Evolutionary conservation across 2,113 vertebrate genomes (phyloP), one percentile per base, ranked within the genome.

Genomic region (Spea bombifrons): DNA sequence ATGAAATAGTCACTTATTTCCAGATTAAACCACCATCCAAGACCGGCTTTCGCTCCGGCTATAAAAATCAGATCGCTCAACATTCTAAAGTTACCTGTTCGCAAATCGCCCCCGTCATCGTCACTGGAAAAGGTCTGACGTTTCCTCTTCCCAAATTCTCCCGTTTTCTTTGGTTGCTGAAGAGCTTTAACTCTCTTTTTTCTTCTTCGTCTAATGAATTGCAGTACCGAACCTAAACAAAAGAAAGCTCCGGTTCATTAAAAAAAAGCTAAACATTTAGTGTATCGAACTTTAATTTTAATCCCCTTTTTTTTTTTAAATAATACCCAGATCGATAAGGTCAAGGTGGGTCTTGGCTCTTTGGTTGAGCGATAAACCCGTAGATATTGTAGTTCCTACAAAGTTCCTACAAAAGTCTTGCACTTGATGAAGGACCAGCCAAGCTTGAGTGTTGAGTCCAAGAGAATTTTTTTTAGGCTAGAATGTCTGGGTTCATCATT

Each of bases 171-270:
- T 98, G 97, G 86, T 93, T 96, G 83, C 97, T 99, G 91, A 99
- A 99, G 66, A 99, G 94, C 86, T 98, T 98, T 69, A 99, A 94
- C 84, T 99, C 97, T 75, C 96, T 90, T 87, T 98, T 99, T 86
- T 99, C 97, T 65, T 99, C 97, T 4, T 99, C 96, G 9, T 99
- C 97, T 91, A 99, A 83, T 0, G 95, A 92, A 85, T 96, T 98
- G 82, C 97, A 99, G 48, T 99, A 99, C 52, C 96, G 96, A 3
- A 99, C 95, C 97, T 99, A 75, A 45, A 78, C 53, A 59, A 12
- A 59, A 13, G 10, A 13, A 30, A 30, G 30, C 30, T 30, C 30
- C 1, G 30, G 30, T 30, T 30, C 30, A 30, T 1, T 30, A 30
- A 30, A 30, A 66, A 52, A 75, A 75, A 81, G 68, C 53, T 16